Base-by-base conservation (phyloP, 2,797 vertebrate genomes). In the Thripadectes ignobilis region DNA sequence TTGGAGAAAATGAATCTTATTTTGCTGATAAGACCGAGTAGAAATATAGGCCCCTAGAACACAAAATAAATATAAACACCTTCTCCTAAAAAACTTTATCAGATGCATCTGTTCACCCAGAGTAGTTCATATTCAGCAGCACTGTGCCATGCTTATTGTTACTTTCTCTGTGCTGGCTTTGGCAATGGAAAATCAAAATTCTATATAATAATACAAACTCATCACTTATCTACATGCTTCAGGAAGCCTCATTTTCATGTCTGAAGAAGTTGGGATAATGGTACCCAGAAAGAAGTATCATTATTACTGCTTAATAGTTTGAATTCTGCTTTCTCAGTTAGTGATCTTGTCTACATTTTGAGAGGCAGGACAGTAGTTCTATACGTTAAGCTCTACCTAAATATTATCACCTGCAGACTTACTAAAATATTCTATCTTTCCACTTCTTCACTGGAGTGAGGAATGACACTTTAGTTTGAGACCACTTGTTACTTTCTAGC, bases 161-260 rank as follows among this genome's bases (percentile, higher is more conserved):
- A 49, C 14, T 79, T 72, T 69, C 32, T 34, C 9, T n/a, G 8
- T 52, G 57, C 32, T 20, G 7, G 12, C 34, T 87, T 89, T 18
- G 7, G 17, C 43, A 89, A 36, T 7, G 20, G 54, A 59, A 84
- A 81, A 61, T 38, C 46, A 75, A 72, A 73, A 45, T 67, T 45
- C n/a, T 68, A 1, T 34, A 3, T 16, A 65, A 17, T 26, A 48
- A 46, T 66, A 63, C 29, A 77, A 69, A 80, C 1, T 2, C 9
- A 62, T 62, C 97, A 98, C 98, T 98, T 93, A 16, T 98, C 95
- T 59, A 98, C 83, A 16, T 98, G 98, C 59, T 97, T 97, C 85
- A 99, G 94, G 95, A 99, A 99, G 29, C 98, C 98, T 4, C 98
- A 96, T 91, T 98, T 98, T 98, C 98, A 98, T 38, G 83, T 95